A percentile compares a stretch with the other conserved stretches of the same genome.
These are phyloP conservation scores for Volucella bombylans DNA, from an alignment of 2,888 invertebrate species.

Conservation along the genomic window DNA sequence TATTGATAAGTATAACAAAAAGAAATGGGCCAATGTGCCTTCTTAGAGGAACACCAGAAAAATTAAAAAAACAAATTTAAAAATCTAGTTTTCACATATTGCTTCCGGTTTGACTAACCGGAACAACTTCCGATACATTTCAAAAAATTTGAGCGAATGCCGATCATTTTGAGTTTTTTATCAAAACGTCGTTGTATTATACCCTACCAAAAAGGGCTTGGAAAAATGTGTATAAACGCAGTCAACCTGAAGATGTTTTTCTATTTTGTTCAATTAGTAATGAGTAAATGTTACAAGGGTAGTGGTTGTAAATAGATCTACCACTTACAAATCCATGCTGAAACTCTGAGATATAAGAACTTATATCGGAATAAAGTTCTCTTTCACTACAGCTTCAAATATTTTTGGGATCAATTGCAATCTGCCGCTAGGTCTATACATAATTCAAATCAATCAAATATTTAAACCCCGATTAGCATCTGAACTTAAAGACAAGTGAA, in stretches of 20 bases:
- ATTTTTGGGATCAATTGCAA: not conserved
- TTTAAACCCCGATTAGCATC: no score
- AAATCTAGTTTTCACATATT: conserved; percentile 10
- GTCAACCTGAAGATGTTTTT: no score
- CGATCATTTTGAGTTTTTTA: not conserved
- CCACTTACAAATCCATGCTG: no score
- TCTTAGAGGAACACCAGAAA: not conserved
- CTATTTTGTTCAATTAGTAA: not conserved
- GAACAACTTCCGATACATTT: not conserved
- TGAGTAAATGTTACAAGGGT: not conserved
- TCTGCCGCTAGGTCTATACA: not conserved
- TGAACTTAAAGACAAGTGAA: no score
- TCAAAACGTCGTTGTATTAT: not conserved
- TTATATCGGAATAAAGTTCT: not conserved
- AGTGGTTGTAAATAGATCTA: not conserved
- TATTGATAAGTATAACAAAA: not conserved
- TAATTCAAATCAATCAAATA: not conserved
- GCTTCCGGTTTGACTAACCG: not conserved
- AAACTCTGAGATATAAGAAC: not conserved
- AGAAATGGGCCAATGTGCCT: not conserved
- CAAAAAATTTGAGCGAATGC: not conserved
- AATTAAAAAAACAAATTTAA: no score
- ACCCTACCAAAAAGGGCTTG: not conserved
- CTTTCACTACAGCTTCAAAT: not conserved
- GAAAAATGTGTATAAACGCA: not conserved